Base-by-base conservation (phyloP, 2,797 vertebrate genomes). In the Galaxias olidus region DNA sequence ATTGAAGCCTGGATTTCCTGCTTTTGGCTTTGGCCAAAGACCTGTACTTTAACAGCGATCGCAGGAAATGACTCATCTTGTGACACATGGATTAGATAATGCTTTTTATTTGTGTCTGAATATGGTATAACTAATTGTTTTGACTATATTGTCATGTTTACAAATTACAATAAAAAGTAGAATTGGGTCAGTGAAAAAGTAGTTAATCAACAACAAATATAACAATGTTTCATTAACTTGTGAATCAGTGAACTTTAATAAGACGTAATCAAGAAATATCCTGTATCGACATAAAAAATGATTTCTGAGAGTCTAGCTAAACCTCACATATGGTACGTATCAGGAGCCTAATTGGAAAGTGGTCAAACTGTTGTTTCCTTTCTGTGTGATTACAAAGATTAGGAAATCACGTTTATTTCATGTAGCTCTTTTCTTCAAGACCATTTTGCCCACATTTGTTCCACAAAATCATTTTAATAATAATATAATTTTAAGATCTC, bases 1-100 rank as follows among this genome's bases (percentile, higher is more conserved):
- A 94, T 96, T 95, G 92, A 95, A 94, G 93, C 91, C 80, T 93
- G 93, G 94, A 96, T 96, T 96, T 98, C 96, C 95, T 97, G 94
- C 91, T 93, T 92, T 93, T 89, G 90, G 89, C 90, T 88, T 88
- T 85, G 91, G 95, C 93, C 94, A 94, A 94, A 91, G 95, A 93
- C 91, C 93, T 86, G 81, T 93, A 93, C 91, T 92, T 93, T 94
- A 94, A 92, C 93, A 94, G 94, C 92, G 93, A 94, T 96, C 96
- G 95, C 92, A 95, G 93, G 94, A 96, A 95, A 93, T 95, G 95
- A 98, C 89, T 97, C 95, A 95, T 94, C 84, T 90, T 92, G 92
- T 95, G 93, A 97, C 94, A 96, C 92, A 95, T 88, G 91, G 88
- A 90, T 90, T 91, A 91, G 88, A 95, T 90, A 92, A 92, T 91